Conservation (phyloP, 2,888 invertebrate genomes). For the Euzetes globulus region DNA sequence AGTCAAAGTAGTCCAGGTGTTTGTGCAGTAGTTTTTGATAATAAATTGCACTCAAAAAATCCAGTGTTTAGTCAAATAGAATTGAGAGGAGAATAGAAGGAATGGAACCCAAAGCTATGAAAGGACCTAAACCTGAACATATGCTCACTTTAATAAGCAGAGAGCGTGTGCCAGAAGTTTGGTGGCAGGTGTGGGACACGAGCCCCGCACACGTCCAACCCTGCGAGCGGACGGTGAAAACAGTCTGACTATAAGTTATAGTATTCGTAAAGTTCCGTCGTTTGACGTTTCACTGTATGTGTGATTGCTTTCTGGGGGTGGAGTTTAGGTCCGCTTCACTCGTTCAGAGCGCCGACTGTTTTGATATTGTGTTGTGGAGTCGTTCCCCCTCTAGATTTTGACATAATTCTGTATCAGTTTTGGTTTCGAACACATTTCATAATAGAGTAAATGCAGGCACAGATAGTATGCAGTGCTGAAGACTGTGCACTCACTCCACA, state of each 20-base stretch:
- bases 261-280: conserved; percentile 15
- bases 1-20: conserved; percentile 20
- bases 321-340: conserved; percentile 4
- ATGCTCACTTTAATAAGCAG: conserved; percentile 8
- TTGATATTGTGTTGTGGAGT: background rate
- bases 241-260: conserved; percentile 2
- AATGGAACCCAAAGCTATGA: conserved; percentile 12
- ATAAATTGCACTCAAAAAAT: conserved; percentile 14
- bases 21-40: conserved; percentile 2
- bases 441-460: background rate
- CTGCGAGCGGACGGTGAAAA: background rate
- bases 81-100: background rate
- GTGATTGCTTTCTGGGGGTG: background rate
- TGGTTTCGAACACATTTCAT: background rate
- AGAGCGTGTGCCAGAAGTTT: conserved; percentile 12
- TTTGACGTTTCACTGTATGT: background rate
- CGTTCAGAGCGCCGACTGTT: background rate
- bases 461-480: background rate
- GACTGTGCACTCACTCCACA: background rate
- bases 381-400: background rate
- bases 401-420: background rate
- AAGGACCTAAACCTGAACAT: conserved; percentile 3
- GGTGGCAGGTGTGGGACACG: conserved; percentile 18
- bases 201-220: conserved; percentile 10
- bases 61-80: background rate